These are phyloP conservation scores for Callipepla squamata DNA, from an alignment of 2,113 vertebrate species.

Conservation along the genomic window DNA sequence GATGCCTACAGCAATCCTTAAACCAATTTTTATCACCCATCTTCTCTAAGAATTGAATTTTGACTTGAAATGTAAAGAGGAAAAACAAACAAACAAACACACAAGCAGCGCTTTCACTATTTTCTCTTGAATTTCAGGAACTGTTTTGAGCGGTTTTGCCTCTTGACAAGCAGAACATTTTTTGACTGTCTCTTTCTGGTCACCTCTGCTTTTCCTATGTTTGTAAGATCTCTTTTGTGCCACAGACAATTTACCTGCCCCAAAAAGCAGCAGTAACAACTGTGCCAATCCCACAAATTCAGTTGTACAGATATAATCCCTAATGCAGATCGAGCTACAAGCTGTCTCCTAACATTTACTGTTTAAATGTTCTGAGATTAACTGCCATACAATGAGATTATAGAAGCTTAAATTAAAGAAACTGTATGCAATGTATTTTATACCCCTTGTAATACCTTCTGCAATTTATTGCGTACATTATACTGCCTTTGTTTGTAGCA, in stretches of 20 bases:
- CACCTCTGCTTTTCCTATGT: background rate
- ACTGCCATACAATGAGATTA: background rate
- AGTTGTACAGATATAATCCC: background rate
- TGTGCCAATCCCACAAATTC: background rate
- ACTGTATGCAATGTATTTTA: background rate
- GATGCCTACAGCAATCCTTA: background rate
- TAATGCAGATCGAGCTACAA: background rate
- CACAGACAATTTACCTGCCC: background rate
- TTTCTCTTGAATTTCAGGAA: background rate
- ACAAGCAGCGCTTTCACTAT: fast-evolving
- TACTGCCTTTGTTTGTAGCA: background rate
- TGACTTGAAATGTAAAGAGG: background rate
- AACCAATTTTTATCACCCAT: background rate
- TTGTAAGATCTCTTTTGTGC: background rate
- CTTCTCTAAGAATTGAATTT: background rate
- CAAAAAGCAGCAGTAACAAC: background rate
- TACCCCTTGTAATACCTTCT: background rate
- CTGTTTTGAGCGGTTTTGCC: background rate
- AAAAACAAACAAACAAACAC: background rate
- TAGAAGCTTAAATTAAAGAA: background rate
- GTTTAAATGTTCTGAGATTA: background rate
- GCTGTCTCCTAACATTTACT: background rate
- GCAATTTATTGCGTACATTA: background rate
- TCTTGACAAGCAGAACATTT: background rate
- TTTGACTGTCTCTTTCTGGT: background rate